phyloP scores from a whole-genome alignment of 2,113 vertebrate genomes.

The Bagarius yarrelli region DNA sequence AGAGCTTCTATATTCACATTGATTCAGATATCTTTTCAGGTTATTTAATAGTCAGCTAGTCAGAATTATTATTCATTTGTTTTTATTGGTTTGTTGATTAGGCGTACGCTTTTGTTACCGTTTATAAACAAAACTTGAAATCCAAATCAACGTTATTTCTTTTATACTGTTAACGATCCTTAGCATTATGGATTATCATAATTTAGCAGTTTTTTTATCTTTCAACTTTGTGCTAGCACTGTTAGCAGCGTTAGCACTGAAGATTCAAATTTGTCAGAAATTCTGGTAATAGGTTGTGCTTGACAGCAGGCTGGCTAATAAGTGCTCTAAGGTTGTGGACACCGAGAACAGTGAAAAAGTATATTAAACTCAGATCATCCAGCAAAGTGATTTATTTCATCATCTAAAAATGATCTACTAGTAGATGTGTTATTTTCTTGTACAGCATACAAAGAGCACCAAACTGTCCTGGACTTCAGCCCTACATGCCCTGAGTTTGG shows the following conservation, averaged over 20 bases:
- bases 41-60: neutral
- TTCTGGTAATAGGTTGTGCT: neutral
- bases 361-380: neutral
- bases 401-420: neutral
- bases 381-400: neutral
- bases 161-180: neutral
- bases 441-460: neutral
- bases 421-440: neutral
- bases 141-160: neutral
- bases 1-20: neutral
- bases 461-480: slow-evolving; percentile 22
- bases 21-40: neutral
- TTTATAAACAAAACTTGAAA: neutral
- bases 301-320: neutral
- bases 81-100: neutral
- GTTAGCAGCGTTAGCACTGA: neutral
- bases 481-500: slow-evolving; percentile 24
- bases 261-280: neutral
- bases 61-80: neutral
- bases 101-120: too few relatives aligned
- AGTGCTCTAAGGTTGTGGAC: neutral
- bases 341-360: neutral
- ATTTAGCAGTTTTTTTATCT: neutral
- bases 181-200: neutral
- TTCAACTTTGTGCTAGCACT: too few relatives aligned